Percentiles rank a stretch among this genome's conserved stretches.
phyloP scores from a whole-genome alignment of 2,113 vertebrate genomes.

The Ophthalmolycus amberensis region DNA sequence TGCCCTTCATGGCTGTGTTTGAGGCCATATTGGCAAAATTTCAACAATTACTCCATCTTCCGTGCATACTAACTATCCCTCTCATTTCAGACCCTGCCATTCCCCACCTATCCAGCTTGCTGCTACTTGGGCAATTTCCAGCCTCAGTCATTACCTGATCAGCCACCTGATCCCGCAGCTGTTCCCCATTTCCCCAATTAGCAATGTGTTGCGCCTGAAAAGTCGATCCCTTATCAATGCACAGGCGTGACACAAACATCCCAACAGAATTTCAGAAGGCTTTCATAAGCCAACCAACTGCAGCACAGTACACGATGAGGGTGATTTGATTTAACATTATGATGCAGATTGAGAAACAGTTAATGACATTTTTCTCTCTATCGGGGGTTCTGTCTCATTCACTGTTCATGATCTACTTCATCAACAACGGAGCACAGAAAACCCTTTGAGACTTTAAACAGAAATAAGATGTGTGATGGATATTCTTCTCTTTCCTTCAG shows the following conservation, averaged over 20 bases:
- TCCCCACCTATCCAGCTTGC: not conserved
- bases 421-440: not conserved
- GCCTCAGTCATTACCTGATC: not conserved
- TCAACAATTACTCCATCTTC: not conserved
- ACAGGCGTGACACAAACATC: not conserved
- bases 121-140: not conserved
- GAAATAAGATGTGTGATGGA: not conserved
- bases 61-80: not conserved
- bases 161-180: constrained; percentile 26
- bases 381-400: not conserved
- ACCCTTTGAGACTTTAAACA: not conserved
- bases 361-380: not conserved
- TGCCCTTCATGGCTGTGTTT: not conserved
- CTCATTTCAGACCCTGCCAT: not conserved
- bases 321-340: not conserved
- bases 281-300: not conserved
- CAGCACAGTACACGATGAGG: not conserved
- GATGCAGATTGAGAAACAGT: constrained; percentile 4
- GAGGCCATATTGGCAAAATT: not conserved
- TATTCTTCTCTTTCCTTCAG: not conserved
- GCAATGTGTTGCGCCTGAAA: not conserved
- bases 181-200: constrained; percentile 1
- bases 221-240: not conserved
- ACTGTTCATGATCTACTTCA: not conserved
- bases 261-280: not conserved